Evolutionary conservation across 2,888 invertebrate genomes (phyloP).

Genomic region (Trachelus tabidus): DNA sequence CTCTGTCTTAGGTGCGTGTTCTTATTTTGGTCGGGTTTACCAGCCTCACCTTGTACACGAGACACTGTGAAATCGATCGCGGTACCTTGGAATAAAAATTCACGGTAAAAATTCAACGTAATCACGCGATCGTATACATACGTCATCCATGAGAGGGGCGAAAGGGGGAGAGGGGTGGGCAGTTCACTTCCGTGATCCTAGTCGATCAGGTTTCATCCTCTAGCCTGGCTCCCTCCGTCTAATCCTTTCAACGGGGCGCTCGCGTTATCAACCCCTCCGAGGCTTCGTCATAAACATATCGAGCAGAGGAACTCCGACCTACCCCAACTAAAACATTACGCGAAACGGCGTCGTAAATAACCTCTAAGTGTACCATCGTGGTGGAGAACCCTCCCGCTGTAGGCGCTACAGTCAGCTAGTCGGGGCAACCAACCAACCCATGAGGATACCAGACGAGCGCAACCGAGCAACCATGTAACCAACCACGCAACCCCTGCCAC

Average conservation of each 20-base stretch:
- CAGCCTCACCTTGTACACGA: background rate
- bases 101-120: background rate
- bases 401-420: constrained; percentile 32
- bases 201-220: background rate
- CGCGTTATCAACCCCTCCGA: constrained; percentile 42
- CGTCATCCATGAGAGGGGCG: too few species aligned
- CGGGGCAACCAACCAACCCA: constrained; percentile 27
- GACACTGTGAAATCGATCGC: background rate
- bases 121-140: constrained; percentile 3
- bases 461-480: constrained; percentile 14
- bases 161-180: background rate
- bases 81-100: background rate
- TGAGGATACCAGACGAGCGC: constrained; percentile 26
- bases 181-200: background rate
- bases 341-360: constrained; percentile 64
- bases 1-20: background rate
- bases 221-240: background rate
- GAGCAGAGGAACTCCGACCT: constrained; percentile 50
- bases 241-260: constrained; percentile 9
- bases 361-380: constrained; percentile 55
- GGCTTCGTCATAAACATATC: constrained; percentile 60
- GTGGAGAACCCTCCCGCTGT: constrained; percentile 26
- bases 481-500: background rate
- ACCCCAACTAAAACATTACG: constrained; percentile 58
- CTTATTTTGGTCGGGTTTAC: background rate